Base-by-base conservation (phyloP, 2,113 vertebrate genomes). In the Sporophila hypoxantha region DNA sequence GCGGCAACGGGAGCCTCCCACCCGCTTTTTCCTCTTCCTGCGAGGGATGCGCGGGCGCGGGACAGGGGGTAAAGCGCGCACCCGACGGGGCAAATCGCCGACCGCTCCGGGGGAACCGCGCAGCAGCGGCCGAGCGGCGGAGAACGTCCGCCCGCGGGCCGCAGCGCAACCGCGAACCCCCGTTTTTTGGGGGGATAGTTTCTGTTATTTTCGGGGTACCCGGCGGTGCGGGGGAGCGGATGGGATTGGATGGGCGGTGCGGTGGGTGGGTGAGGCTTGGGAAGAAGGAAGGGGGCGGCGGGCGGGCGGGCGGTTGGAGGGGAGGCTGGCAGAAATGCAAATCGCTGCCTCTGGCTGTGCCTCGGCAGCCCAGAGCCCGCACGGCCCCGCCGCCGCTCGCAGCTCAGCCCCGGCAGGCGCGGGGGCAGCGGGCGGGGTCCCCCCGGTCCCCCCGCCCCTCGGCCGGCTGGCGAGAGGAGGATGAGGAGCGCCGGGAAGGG, bases 261-360 rank as follows among this genome's bases (percentile, higher is more conserved):
- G n/a, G n/a, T 17, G 50, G 49, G 49, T 50, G 53, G 53, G 29
- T n/a, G 53, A 8, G 52, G 52, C 52, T 32, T n/a, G n/a, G 52
- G 57, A 29, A 42, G 29, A 15, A 61, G 59, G 60, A 21, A 61
- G 59, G 60, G 84, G 89, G 84, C 20, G 89, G 79, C 4, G 84
- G 59, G 89, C 41, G 62, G 30, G 57, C 34, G 62, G 30, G 56
- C 34, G 34, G 36, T n/a, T n/a, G n/a, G 77, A 82, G 82, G 85
- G 66, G 82, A 59, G 87, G 86, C 77, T 89, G 91, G 77, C 91
- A 92, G 91, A 82, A 86, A 92, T 92, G 91, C 86, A 86, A 92
- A 92, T 92, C 44, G 25, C 65, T 21, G 46, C 65, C 65, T 20
- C 65, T 89, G 77, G 39, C 59, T 18, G 59, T 5, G 59, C 59